Conservation (phyloP, 92 coral and sea anemone genomes). For the Epizoanthus stellaris region DNA sequence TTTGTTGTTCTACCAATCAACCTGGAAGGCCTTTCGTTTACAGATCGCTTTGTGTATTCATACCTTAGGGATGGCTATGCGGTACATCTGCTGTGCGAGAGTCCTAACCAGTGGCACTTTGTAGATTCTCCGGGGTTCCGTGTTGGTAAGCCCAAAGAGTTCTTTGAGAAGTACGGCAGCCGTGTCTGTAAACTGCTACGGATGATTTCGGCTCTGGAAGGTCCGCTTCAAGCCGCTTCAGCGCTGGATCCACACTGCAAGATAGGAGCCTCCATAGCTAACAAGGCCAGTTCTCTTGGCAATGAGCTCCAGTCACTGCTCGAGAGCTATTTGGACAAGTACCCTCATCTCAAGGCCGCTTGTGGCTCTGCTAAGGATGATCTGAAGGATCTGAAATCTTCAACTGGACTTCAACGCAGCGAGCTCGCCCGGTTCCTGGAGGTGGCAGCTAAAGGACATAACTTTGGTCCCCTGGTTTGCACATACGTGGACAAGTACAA, state of each 20-base stretch:
- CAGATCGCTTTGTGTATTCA: slow-evolving; percentile 47
- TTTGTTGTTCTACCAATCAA: slow-evolving; percentile 53
- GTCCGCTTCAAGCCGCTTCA: slow-evolving; percentile 15
- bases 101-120: slow-evolving; percentile 57
- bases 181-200: slow-evolving; percentile 42
- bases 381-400: slow-evolving; percentile 27
- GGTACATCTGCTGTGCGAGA: slow-evolving; percentile 55
- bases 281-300: not conserved
- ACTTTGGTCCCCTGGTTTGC: slow-evolving; percentile 55
- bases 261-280: slow-evolving; percentile 24
- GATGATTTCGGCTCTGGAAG: slow-evolving; percentile 12
- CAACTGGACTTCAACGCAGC: slow-evolving; percentile 41
- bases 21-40: slow-evolving; percentile 32
- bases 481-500: slow-evolving; percentile 44
- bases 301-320: slow-evolving; percentile 23
- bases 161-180: slow-evolving; percentile 42
- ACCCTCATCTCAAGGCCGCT: slow-evolving; percentile 38
- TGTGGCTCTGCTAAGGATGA: slow-evolving; percentile 24
- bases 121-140: slow-evolving; percentile 52
- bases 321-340: slow-evolving; percentile 27
- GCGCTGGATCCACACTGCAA: slow-evolving; percentile 43
- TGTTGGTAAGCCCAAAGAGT: slow-evolving; percentile 57
- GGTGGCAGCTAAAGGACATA: slow-evolving; percentile 36
- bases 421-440: slow-evolving; percentile 50
- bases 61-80: slow-evolving; percentile 55